Evolutionary conservation across 2,113 vertebrate species (phyloP).

Genomic region (Mesocricetus auratus): DNA sequence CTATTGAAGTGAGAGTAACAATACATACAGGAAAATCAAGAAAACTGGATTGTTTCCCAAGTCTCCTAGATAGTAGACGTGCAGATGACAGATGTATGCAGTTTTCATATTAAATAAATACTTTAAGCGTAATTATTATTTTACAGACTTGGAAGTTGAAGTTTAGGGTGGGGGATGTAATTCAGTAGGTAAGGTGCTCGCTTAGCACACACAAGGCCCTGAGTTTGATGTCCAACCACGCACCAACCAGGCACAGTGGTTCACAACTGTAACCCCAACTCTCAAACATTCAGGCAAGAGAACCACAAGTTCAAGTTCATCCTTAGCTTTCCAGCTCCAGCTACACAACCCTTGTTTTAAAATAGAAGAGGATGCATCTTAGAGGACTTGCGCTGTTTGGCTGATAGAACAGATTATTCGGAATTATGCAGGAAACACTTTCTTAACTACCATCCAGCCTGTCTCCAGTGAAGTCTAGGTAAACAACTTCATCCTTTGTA

Average conservation of each 20-base stretch:
- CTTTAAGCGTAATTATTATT: not conserved
- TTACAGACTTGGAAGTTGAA: not conserved
- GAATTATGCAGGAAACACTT: not conserved
- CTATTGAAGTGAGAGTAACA: not conserved
- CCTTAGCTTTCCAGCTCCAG: not conserved
- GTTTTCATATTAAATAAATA: not conserved
- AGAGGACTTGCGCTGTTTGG: not conserved
- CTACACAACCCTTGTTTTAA: too few relatives aligned
- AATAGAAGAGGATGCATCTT: not conserved
- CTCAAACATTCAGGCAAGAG: too few relatives aligned
- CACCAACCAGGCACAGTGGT: not conserved
- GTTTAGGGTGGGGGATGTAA: not conserved
- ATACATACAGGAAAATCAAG: not conserved
- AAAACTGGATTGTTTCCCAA: not conserved
- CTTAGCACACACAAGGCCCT: too few relatives aligned
- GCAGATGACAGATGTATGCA: too few relatives aligned
- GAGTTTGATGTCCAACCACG: not conserved
- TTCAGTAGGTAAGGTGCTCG: too few relatives aligned
- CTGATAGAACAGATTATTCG: not conserved
- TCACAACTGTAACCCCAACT: not conserved
- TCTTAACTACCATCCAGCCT: not conserved
- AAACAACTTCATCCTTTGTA: not conserved
- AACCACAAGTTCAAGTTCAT: not conserved
- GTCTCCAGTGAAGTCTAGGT: not conserved
- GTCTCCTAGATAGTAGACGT: not conserved